Evolutionary conservation across 2,888 invertebrate genomes (phyloP), one percentile per base, ranked within the genome.

Genomic region (Athripsodes cinereus): DNA sequence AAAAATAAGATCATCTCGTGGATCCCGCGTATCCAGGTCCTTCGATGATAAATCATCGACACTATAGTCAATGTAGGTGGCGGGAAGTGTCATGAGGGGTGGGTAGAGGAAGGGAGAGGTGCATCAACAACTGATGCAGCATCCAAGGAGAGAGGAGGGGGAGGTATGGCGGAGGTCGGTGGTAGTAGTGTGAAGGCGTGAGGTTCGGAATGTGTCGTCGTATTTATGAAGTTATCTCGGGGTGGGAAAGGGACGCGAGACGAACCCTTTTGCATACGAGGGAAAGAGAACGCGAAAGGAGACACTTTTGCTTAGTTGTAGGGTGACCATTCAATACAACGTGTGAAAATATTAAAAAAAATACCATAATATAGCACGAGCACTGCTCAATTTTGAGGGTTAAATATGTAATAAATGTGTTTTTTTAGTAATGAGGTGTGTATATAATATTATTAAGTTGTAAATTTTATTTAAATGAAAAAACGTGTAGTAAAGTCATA

Each of bases 141-240:
- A 5, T 13, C 40, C 40, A 40, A 10, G 59, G 8, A 21, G n/a
- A n/a, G 46, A 54, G 20, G 50, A 51, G 52, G 35, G 59, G 55
- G 57, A 47, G 44, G 51, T 44, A 52, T n/a, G 52, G 35, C 57
- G 55, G 57, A 47, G 44, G 51, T 44, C 47, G n/a, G n/a, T n/a
- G n/a, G n/a, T n/a, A n/a, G 52, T 22, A 20, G 47, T 52, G 53
- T 34, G 22, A 34, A 60, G 56, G 56, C 47, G 55, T 55, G 53
- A 54, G 59, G 60, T 56, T 51, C 48, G 58, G 62, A 61, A 63
- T 60, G 61, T 58, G 60, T 59, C 61, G 58, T 54, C 55, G 61
- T 60, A 60, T 61, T 57, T 59, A 64, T 59, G 63, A 62, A 64
- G 58, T 58, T 62, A 63, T 61, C 60, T 58, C 59, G 50, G 34